Evolutionary conservation across 2,888 invertebrate genomes (phyloP), one percentile per base, ranked within the genome.

Genomic region (Sinopyrophorus schimmeli): DNA sequence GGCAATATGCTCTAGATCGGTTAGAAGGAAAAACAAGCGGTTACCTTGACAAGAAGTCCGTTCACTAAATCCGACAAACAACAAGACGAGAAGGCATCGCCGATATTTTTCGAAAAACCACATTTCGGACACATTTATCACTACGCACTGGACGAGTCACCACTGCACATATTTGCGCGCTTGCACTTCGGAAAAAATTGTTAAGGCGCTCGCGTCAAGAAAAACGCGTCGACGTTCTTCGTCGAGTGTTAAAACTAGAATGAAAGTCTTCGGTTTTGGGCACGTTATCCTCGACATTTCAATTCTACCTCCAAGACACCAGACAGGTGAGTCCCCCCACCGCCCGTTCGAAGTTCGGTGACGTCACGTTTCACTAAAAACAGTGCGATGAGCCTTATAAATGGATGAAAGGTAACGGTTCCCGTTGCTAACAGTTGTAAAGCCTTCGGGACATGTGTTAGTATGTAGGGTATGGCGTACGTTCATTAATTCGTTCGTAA

Each of bases 241-340:
- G 37, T 47, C 41, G 28, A 30, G 43, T 30, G 28, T 37, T 41
- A 32, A n/a, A 50, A 58, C 54, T 53, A 39, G 52, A 59, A 59
- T 57, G 59, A 59, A 59, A 59, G 59, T 59, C 57, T 56, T 55
- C 44, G 23, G 47, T 27, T 47, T 17, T 40, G 42, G 16, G 23
- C 50, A 35, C 31, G 49, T 23, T 47, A 35, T 26, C 26, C 43
- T 42, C 41, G 40, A 41, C 32, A 42, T 41, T 43, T 47, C 37
- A 32, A 49, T 42, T 51, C 30, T 38, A 53, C 53, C 47, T 54
- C 51, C 37, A 43, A 43, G 26, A 43, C 46, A 42, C 38, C 34
- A 42, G 48, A 44, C 57, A 57, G 55, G 57, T 57, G 57, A 55
- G 48, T 57, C 53, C 51, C 48, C 35, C 46, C 43, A 49, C 41